These are phyloP conservation scores for Tuberolachnus salignus DNA, from an alignment of 2,888 invertebrate species.

Conservation along the genomic window DNA sequence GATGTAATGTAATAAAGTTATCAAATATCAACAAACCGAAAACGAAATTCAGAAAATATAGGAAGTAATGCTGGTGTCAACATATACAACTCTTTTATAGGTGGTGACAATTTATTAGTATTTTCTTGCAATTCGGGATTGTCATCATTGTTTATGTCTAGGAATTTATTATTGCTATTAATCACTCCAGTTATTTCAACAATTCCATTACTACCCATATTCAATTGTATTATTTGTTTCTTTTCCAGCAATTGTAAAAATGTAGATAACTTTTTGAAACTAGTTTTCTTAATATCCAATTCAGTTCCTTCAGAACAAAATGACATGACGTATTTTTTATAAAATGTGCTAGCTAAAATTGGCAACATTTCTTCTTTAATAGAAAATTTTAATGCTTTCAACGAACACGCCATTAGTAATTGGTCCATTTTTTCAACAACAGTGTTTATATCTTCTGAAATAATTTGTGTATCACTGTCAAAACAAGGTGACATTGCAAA, in stretches of 20 bases:
- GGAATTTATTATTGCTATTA: slow-evolving; percentile 66
- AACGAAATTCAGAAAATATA: slow-evolving; percentile 68
- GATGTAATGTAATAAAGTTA: neutral
- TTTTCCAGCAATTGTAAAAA: slow-evolving; percentile 80
- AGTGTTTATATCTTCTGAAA: neutral
- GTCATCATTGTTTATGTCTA: slow-evolving; percentile 60
- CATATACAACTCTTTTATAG: slow-evolving; percentile 72
- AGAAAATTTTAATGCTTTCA: slow-evolving; percentile 78
- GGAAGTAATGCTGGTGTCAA: slow-evolving; percentile 72
- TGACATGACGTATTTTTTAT: slow-evolving; percentile 72
- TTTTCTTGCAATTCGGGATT: slow-evolving; percentile 57
- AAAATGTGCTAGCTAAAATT: slow-evolving; percentile 80
- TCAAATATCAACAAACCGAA: slow-evolving; percentile 38
- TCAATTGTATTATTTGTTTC: slow-evolving; percentile 63
- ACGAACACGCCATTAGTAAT: slow-evolving; percentile 75
- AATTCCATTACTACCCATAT: slow-evolving; percentile 73
- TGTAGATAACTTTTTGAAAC: slow-evolving; percentile 84
- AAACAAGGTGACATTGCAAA: neutral
- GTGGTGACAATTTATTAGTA: slow-evolving; percentile 63
- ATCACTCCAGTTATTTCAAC: slow-evolving; percentile 75
- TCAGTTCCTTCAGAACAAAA: slow-evolving; percentile 73
- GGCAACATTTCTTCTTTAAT: slow-evolving; percentile 79
- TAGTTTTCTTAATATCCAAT: slow-evolving; percentile 86
- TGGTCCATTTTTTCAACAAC: slow-evolving; percentile 69
- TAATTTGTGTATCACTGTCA: neutral